phyloP scores from a whole-genome alignment of 2,113 vertebrate species.

The Sebastes schlegelii region DNA sequence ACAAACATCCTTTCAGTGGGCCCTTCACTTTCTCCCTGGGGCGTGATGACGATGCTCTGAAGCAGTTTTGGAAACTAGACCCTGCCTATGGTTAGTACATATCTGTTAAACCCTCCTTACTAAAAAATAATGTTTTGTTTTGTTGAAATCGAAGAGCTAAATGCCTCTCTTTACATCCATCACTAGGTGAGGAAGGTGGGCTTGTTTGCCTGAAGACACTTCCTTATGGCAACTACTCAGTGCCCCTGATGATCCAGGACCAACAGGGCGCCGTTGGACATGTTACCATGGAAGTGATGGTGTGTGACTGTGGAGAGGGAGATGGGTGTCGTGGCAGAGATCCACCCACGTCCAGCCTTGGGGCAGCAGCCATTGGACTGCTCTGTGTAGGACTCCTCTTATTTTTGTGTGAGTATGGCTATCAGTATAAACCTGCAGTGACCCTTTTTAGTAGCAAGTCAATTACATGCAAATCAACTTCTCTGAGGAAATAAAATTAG shows the following conservation, averaged over 20 bases:
- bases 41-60: conserved; percentile 30
- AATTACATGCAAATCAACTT: not conserved
- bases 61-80: conserved; percentile 80
- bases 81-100: conserved; percentile 70
- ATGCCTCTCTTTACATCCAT: not conserved
- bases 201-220: conserved; percentile 78
- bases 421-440: not conserved
- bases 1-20: conserved; percentile 73
- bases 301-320: conserved; percentile 80
- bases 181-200: conserved; percentile 60
- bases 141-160: not conserved
- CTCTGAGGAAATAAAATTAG: not conserved
- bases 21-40: conserved; percentile 84
- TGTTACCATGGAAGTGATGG: conserved; percentile 62
- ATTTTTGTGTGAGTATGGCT: conserved; percentile 81
- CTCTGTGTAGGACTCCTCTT: conserved; percentile 73
- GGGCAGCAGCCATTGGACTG: conserved; percentile 62
- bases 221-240: conserved; percentile 75
- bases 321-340: conserved; percentile 41
- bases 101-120: not conserved
- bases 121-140: not conserved
- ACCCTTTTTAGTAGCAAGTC: not conserved
- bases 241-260: conserved; percentile 83
- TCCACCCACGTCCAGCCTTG: conserved; percentile 20
- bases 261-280: conserved; percentile 71